phyloP scores from a whole-genome alignment of 2,888 invertebrate genomes.

The Ectobius pallidus region DNA sequence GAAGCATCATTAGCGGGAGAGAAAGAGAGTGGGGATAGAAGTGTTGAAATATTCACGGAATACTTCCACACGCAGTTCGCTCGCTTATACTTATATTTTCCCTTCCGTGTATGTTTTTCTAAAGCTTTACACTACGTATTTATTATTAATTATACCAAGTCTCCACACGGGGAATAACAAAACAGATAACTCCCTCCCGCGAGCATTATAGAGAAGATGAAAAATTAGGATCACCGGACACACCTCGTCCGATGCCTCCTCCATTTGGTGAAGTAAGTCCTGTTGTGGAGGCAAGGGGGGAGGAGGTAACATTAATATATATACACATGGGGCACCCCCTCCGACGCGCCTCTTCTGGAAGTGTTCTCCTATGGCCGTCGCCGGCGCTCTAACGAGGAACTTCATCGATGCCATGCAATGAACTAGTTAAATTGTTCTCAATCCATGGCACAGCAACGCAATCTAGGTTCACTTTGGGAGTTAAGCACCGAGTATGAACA shows the following conservation, averaged over 20 bases:
- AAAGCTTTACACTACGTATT: conserved; percentile 41
- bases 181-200: conserved; percentile 33
- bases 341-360: neutral
- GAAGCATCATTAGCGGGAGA: conserved; percentile 28
- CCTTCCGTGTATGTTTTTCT: conserved; percentile 33
- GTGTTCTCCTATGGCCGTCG: neutral
- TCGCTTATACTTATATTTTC: conserved; percentile 26
- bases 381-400: conserved; percentile 35
- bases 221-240: conserved; percentile 27
- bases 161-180: conserved; percentile 36
- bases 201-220: conserved; percentile 21
- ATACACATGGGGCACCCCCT: neutral
- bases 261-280: neutral
- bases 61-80: conserved; percentile 47
- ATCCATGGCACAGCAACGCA: conserved; percentile 13
- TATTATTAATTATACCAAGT: conserved; percentile 21
- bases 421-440: neutral
- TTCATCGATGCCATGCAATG: conserved; percentile 20
- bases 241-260: neutral
- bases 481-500: conserved; percentile 28
- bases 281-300: conserved; percentile 15
- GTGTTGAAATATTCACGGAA: conserved; percentile 54
- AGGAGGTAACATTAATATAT: conserved; percentile 25
- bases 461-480: conserved; percentile 27
- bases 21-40: conserved; percentile 19